phyloP scores from a whole-genome alignment of 2,113 vertebrate species.

The Thermophis baileyi region DNA sequence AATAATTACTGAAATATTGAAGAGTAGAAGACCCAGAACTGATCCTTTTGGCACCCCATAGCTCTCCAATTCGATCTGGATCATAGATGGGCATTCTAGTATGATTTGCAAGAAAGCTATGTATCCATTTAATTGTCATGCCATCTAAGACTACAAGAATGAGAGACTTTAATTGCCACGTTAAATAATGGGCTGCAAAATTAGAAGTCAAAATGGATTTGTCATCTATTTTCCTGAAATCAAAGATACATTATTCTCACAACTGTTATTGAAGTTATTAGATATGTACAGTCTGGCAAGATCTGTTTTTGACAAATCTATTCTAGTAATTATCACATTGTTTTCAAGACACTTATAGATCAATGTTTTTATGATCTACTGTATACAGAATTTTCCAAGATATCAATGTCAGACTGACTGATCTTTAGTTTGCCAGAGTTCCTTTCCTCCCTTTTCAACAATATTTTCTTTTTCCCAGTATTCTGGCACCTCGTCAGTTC shows the following conservation, averaged over 20 bases:
- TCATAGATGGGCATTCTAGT: background rate
- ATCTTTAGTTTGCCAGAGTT: background rate
- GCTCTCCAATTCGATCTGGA: background rate
- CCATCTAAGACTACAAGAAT: background rate
- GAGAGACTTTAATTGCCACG: background rate
- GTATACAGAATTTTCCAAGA: background rate
- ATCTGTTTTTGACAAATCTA: background rate
- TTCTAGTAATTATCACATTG: background rate
- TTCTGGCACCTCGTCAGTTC: background rate
- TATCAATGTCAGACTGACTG: background rate
- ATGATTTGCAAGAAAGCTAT: background rate
- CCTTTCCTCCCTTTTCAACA: background rate
- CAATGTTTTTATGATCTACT: background rate
- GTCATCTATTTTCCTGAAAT: background rate
- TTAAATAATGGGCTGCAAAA: background rate
- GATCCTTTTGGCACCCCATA: background rate
- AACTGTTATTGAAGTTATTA: background rate
- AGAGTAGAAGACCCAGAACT: background rate
- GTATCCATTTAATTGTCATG: background rate
- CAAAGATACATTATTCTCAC: background rate
- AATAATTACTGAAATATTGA: background rate
- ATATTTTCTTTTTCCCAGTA: background rate
- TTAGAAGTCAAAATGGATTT: background rate
- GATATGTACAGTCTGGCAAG: background rate
- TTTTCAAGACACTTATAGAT: background rate